Percentiles rank a stretch among this genome's conserved stretches.
Conservation (phyloP, 2,888 invertebrate genomes). For the Lamellibrachia columna region DNA sequence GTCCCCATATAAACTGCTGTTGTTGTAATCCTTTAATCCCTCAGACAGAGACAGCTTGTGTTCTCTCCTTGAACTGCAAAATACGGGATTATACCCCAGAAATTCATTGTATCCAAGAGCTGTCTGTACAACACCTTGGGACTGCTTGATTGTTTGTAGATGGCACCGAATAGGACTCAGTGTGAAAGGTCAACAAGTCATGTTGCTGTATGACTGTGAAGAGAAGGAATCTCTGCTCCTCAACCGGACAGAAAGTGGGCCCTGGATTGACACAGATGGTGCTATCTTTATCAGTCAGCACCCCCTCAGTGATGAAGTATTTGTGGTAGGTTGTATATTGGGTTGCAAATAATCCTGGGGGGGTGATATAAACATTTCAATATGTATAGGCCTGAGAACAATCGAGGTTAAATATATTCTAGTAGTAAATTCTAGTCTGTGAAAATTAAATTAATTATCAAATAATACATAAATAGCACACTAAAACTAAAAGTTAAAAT, state of each 20-base stretch:
- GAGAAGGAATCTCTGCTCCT: constrained; percentile 23
- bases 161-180: constrained; percentile 39
- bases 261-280: constrained; percentile 31
- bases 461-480: no score
- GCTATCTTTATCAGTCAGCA: constrained; percentile 29
- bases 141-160: constrained; percentile 24
- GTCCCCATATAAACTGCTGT: no score
- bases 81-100: neutral
- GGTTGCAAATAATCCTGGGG: neutral
- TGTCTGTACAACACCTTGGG: neutral
- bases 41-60: no score
- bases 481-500: no score
- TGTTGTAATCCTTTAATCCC: no score
- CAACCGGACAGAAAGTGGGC: constrained; percentile 26
- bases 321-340: neutral
- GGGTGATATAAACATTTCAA: neutral
- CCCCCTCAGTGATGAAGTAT: neutral
- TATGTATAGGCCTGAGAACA: neutral
- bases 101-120: neutral
- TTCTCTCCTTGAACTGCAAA: no score
- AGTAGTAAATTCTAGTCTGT: no score
- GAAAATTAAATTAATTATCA: no score
- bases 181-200: constrained; percentile 30
- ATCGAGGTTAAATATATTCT: neutral
- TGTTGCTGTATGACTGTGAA: constrained; percentile 34